A percentile compares a stretch with the other conserved stretches of the same genome.
These are phyloP conservation scores for Tortrix viridana DNA, from an alignment of 2,888 invertebrate species.

Conservation along the genomic window DNA sequence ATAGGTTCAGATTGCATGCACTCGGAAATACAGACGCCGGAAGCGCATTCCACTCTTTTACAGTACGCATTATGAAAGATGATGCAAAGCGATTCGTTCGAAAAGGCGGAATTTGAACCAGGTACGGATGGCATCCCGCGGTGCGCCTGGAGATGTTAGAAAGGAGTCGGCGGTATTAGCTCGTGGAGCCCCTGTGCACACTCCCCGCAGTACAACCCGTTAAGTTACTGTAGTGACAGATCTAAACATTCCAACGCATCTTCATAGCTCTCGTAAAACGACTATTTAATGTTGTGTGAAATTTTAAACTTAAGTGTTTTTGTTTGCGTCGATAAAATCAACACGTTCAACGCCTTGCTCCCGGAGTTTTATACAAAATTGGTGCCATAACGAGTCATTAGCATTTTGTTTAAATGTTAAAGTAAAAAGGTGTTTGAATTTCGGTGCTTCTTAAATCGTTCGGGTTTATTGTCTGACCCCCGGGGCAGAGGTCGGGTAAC, in stretches of 20 bases:
- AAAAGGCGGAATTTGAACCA: too few species aligned
- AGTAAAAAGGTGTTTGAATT: slow-evolving; percentile 19
- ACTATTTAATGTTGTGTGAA: slow-evolving; percentile 16
- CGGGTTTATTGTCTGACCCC: slow-evolving; percentile 10
- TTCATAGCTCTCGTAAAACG: slow-evolving; percentile 14
- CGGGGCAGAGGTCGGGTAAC: slow-evolving; percentile 3
- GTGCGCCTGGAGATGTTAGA: too few species aligned
- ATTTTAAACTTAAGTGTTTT: slow-evolving; percentile 15
- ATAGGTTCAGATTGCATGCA: too few species aligned
- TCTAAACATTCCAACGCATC: slow-evolving; percentile 4
- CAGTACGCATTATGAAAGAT: too few species aligned
- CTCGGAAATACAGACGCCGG: too few species aligned
- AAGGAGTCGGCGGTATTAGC: too few species aligned
- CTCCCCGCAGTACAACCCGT: neutral
- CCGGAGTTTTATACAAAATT: too few species aligned
- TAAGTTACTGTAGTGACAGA: neutral
- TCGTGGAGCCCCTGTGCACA: too few species aligned
- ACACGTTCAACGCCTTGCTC: neutral
- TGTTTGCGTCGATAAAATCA: slow-evolving; percentile 19
- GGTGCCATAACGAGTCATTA: too few species aligned
- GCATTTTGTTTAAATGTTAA: slow-evolving; percentile 2
- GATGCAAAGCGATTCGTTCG: too few species aligned
- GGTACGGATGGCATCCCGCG: too few species aligned
- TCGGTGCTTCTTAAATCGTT: slow-evolving; percentile 11
- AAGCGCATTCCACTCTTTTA: too few species aligned